Evolutionary conservation across 1,140 invertebrate genomes (phyloP).

Genomic region (Zaprionus camerounensis): DNA sequence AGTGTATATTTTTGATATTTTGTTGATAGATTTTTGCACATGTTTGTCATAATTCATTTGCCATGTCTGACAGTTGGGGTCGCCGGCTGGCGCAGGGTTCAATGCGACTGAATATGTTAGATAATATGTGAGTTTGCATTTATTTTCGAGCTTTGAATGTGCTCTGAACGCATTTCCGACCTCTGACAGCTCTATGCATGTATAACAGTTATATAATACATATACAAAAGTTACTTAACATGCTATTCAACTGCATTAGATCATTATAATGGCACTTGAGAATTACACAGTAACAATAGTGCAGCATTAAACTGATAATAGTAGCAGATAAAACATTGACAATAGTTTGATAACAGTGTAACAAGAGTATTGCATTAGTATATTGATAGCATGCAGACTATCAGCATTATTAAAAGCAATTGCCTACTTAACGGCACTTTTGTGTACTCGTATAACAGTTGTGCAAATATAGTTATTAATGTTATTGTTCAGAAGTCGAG

Average conservation of each 20-base stretch:
- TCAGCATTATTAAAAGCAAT: neutral
- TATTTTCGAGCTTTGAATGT: neutral
- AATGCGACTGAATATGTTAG: conserved; percentile 15
- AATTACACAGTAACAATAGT: neutral
- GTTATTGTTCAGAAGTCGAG: neutral
- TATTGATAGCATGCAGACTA: neutral
- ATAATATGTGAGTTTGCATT: conserved; percentile 5
- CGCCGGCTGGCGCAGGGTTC: conserved; percentile 26
- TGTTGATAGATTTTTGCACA: conserved; percentile 75
- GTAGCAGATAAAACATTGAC: neutral
- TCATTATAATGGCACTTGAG: neutral
- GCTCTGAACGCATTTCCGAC: neutral
- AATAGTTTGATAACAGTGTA: neutral
- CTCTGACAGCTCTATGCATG: neutral
- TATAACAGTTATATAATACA: neutral
- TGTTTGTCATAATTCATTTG: conserved; percentile 74
- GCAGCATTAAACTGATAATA: neutral
- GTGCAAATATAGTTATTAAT: neutral
- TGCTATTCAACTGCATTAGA: neutral
- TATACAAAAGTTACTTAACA: neutral
- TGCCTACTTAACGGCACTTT: neutral
- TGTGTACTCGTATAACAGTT: neutral
- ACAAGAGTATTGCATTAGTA: neutral
- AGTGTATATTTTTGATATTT: conserved; percentile 50
- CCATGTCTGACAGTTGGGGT: conserved; percentile 56